Evolutionary conservation across 1,140 invertebrate species (phyloP).

Genomic region (Berghia stephanieae): DNA sequence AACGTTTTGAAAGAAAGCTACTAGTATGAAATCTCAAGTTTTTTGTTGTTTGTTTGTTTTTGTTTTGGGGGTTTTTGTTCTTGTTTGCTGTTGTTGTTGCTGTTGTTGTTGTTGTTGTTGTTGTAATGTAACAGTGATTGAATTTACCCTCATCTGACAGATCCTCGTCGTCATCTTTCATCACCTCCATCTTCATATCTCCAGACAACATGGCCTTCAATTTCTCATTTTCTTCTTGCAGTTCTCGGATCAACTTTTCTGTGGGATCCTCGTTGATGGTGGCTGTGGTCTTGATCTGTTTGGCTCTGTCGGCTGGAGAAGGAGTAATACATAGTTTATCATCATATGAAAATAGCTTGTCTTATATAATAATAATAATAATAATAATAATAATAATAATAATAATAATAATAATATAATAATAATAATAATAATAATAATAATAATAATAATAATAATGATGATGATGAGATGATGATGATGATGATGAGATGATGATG

Average conservation of each 20-base stretch:
- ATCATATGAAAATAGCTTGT: background rate
- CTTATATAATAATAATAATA: background rate
- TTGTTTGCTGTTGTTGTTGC: no score
- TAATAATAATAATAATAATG: no score
- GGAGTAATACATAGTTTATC: background rate
- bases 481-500: no score
- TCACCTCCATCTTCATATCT: constrained; percentile 47
- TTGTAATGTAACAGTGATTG: no score
- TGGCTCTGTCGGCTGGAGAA: constrained; percentile 70
- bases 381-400: background rate
- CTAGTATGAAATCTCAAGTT: no score
- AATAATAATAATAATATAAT: no score
- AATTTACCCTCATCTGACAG: constrained; percentile 66
- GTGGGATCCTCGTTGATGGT: constrained; percentile 73
- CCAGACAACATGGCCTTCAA: constrained; percentile 64
- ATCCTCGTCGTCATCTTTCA: constrained; percentile 53
- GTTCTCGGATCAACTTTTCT: constrained; percentile 71
- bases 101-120: no score
- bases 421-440: no score
- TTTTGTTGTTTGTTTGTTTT: no score
- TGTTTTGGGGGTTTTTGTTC: no score
- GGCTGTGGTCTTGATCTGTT: constrained; percentile 72
- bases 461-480: no score
- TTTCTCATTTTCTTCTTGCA: constrained; percentile 65
- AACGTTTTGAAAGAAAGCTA: no score